These are phyloP conservation scores for Paratrypauchen microcephalus DNA, from an alignment of 2,797 vertebrate species.

Conservation along the genomic window DNA sequence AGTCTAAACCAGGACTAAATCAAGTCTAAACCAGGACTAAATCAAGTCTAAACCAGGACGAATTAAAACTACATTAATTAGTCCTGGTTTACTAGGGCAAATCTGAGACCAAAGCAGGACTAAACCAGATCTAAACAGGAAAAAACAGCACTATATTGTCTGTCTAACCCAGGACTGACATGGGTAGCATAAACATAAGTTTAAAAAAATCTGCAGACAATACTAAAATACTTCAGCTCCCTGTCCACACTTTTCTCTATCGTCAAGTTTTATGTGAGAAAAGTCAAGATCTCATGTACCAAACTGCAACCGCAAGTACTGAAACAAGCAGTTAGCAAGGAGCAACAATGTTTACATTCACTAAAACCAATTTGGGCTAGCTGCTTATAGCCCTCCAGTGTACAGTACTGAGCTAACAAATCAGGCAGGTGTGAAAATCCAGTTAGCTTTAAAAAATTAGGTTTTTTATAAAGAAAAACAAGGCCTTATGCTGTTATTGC, in stretches of 20 bases:
- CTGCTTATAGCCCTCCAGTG: conserved; percentile 38
- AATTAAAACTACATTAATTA: not conserved
- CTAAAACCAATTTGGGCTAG: conserved; percentile 6
- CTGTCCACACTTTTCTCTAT: conserved; percentile 55
- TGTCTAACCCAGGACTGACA: no score
- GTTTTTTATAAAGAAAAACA: not conserved
- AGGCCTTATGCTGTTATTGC: no score
- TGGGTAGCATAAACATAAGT: no score
- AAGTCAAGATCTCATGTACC: conserved; percentile 16
- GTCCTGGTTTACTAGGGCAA: no score
- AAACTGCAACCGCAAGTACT: conserved; percentile 9
- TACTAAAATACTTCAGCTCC: not conserved
- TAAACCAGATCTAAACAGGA: no score
- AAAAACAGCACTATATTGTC: no score
- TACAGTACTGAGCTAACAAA: not conserved
- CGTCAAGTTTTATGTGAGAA: conserved; percentile 23
- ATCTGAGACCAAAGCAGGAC: no score
- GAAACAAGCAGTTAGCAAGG: conserved; percentile 26
- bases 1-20: no score
- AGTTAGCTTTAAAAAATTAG: not conserved
- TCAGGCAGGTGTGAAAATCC: not conserved
- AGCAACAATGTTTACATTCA: conserved; percentile 15
- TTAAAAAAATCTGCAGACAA: not conserved
- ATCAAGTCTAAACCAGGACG: not conserved
- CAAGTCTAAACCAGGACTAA: no score